Base-by-base conservation (phyloP, 1,140 invertebrate genomes). In the Archegozetes longisetosus region DNA sequence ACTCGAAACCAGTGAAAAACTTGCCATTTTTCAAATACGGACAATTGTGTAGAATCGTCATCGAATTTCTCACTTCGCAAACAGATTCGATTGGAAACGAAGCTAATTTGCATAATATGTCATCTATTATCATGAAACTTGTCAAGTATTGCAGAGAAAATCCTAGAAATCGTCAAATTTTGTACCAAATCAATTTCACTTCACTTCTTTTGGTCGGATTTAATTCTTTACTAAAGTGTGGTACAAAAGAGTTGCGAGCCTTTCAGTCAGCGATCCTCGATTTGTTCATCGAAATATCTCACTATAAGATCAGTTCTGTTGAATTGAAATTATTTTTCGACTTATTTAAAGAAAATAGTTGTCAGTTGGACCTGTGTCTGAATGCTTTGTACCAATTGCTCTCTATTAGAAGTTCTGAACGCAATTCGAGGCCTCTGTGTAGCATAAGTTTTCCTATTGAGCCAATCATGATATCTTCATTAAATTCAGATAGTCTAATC, bases 311-410 rank as follows among this genome's bases (percentile, higher is more conserved):
- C 23, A 22, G 28, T 28, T 32, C 58, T 3, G 23, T 23, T 13
- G 48, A 51, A 27, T 52, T 62, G 26, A 51, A 54, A 57, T 17
- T 53, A n/a, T 24, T 60, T 20, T 27, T 62, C 6, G 32, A 52
- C 22, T 23, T 60, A 14, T 62, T 61, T 29, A 62, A 62, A 54
- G 24, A 57, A 13, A 40, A 58, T 12, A 22, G 20, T 25, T 32
- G 56, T 14, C 61, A 60, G 9, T 53, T 51, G 23, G 61, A 62
- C 17, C 25, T 51, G 17, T 49, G 60, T 0, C 22, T 62, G 4
- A 29, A 20, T 2, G 20, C 58, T 12, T 27, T 54, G 49, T 28
- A 26, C 2, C 48, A 57, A 48, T 23, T 61, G 2, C n/a, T 62
- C 3, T 49, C 29, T 24, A 23, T 46, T 14, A 9, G n/a, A 3